These are phyloP conservation scores for Dusona sp. DNA, from an alignment of 2,888 invertebrate species.

Conservation along the genomic window DNA sequence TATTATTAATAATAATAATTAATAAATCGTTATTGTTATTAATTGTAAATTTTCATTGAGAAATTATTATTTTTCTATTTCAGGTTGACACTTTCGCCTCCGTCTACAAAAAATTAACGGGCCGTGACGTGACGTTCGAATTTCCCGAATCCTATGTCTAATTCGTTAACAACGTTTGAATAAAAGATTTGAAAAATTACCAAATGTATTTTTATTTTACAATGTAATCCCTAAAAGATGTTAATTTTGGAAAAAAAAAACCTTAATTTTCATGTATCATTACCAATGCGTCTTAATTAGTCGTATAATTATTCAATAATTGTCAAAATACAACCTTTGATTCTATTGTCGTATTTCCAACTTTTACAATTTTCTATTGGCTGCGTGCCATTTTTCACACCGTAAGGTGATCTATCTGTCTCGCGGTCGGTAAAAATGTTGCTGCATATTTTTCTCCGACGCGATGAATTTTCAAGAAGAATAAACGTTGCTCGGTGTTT, in stretches of 20 bases:
- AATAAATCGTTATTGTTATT: background rate
- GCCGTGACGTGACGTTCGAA: slow-evolving; percentile 99
- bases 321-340: too few relatives aligned
- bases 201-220: background rate
- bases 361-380: too few relatives aligned
- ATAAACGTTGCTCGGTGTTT: too few relatives aligned
- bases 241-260: background rate
- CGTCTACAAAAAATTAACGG: slow-evolving; percentile 99
- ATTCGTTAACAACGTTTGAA: slow-evolving; percentile 78
- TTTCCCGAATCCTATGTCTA: slow-evolving; percentile 99
- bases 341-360: too few relatives aligned
- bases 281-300: too few relatives aligned
- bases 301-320: too few relatives aligned
- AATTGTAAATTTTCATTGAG: background rate
- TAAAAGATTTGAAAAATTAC: slow-evolving; percentile 47
- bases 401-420: too few relatives aligned
- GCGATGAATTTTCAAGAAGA: too few relatives aligned
- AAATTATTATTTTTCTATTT: slow-evolving; percentile 81
- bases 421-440: too few relatives aligned
- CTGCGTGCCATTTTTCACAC: too few relatives aligned
- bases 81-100: slow-evolving; percentile 99
- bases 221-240: background rate
- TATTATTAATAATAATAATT: too few relatives aligned
- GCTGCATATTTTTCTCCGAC: too few relatives aligned
- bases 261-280: background rate